These are phyloP conservation scores for Telmatherina bonti DNA, from an alignment of 2,797 vertebrate species.

Conservation along the genomic window DNA sequence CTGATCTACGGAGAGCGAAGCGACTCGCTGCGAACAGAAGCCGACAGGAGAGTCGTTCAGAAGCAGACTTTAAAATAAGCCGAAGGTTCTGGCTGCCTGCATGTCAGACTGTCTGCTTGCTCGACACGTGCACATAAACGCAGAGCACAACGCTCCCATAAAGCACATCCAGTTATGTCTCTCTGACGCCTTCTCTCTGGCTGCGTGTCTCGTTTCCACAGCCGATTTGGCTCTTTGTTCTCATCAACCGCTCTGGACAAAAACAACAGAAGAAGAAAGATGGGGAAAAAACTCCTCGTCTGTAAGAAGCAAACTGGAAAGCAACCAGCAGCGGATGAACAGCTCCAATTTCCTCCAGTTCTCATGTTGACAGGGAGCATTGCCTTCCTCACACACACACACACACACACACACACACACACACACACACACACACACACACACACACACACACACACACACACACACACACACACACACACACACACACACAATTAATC, in stretches of 20 bases:
- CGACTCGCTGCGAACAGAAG: slow-evolving; percentile 33
- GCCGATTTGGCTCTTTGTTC: slow-evolving; percentile 63
- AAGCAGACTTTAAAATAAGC: slow-evolving; percentile 39
- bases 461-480: too few relatives aligned
- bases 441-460: slow-evolving; percentile 21
- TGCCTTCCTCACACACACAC: too few relatives aligned
- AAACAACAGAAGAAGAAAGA: slow-evolving; percentile 5
- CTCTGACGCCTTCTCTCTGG: slow-evolving; percentile 30
- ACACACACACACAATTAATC: too few relatives aligned
- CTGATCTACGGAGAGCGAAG: slow-evolving; percentile 32
- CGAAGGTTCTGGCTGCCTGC: slow-evolving; percentile 29
- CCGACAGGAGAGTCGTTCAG: slow-evolving; percentile 27
- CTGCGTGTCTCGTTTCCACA: slow-evolving; percentile 58
- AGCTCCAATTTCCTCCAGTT: slow-evolving; percentile 62
- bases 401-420: slow-evolving; percentile 38
- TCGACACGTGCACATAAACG: slow-evolving; percentile 61
- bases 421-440: slow-evolving; percentile 6
- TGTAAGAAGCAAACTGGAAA: slow-evolving; percentile 56
- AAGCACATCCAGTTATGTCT: slow-evolving; percentile 61
- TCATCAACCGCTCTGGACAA: slow-evolving; percentile 42
- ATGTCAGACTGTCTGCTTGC: slow-evolving; percentile 52
- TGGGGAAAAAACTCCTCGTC: slow-evolving; percentile 35
- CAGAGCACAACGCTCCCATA: slow-evolving; percentile 48
- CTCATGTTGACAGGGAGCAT: slow-evolving; percentile 59
- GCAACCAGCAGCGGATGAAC: slow-evolving; percentile 60